These are phyloP conservation scores for Hirudinaria manillensis DNA, from an alignment of 2,888 invertebrate genomes.

Conservation along the genomic window DNA sequence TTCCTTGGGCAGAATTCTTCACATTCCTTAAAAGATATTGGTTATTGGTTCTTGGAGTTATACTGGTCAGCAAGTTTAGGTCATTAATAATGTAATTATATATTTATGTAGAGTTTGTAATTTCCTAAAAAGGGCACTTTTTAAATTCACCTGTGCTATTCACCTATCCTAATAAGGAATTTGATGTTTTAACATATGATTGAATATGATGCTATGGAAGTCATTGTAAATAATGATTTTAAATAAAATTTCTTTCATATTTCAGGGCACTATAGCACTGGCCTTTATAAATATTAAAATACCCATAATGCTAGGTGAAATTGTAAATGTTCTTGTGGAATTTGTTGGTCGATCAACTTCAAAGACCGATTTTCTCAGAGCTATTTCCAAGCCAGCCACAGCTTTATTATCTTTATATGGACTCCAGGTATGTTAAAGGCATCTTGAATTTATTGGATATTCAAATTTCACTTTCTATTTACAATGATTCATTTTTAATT, in stretches of 20 bases:
- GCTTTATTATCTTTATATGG: constrained; percentile 67
- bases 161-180: too few species aligned
- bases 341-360: constrained; percentile 42
- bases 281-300: constrained; percentile 83
- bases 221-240: too few species aligned
- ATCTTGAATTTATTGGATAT: neutral
- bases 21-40: constrained; percentile 70
- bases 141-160: too few species aligned
- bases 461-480: neutral
- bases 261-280: constrained; percentile 78
- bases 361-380: constrained; percentile 42
- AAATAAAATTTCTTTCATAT: constrained; percentile 40
- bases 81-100: too few species aligned
- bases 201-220: neutral
- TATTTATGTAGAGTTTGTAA: too few species aligned
- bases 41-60: constrained; percentile 63
- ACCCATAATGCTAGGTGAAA: constrained; percentile 73
- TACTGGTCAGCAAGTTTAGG: neutral
- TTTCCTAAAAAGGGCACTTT: too few species aligned
- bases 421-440: constrained; percentile 63
- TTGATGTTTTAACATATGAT: neutral
- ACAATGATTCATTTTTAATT: too few species aligned
- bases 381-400: constrained; percentile 62
- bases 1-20: constrained; percentile 74
- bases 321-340: constrained; percentile 71